Evolutionary conservation across 2,113 vertebrate genomes (phyloP).

Genomic region (Chiloscyllium plagiosum): DNA sequence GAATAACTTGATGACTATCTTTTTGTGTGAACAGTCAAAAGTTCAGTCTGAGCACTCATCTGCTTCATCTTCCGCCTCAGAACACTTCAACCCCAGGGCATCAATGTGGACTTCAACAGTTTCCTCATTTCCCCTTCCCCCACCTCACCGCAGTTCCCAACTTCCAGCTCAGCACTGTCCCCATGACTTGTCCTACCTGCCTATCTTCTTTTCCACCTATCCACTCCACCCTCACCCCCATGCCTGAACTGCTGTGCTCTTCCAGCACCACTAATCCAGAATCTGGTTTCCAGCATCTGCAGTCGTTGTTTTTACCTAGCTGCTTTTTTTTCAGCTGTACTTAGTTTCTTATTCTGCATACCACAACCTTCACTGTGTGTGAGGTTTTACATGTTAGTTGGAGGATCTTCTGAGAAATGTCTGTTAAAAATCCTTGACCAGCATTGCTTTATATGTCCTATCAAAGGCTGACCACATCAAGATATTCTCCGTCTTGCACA

Average conservation of each 20-base stretch:
- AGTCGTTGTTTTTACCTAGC: too few relatives aligned
- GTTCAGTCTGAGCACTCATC: background rate
- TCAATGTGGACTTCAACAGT: too few relatives aligned
- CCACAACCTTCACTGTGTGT: background rate
- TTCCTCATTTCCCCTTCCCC: too few relatives aligned
- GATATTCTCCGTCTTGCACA: background rate
- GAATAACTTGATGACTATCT: background rate
- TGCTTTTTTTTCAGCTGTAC: background rate
- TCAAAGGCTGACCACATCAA: conserved; percentile 9
- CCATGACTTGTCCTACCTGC: too few relatives aligned
- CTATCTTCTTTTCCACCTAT: too few relatives aligned
- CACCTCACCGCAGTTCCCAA: too few relatives aligned
- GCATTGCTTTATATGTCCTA: background rate
- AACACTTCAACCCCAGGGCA: too few relatives aligned
- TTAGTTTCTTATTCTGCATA: background rate
- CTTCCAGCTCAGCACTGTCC: too few relatives aligned
- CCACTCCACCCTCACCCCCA: too few relatives aligned
- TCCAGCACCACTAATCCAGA: too few relatives aligned
- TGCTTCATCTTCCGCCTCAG: background rate
- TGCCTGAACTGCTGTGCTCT: too few relatives aligned
- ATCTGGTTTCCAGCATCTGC: too few relatives aligned
- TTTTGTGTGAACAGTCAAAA: background rate
- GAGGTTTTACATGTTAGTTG: background rate
- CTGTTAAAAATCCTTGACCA: background rate
- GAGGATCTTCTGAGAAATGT: background rate